Evolutionary conservation across 2,797 vertebrate species (phyloP).

Genomic region (Hephaestus fuliginosus): DNA sequence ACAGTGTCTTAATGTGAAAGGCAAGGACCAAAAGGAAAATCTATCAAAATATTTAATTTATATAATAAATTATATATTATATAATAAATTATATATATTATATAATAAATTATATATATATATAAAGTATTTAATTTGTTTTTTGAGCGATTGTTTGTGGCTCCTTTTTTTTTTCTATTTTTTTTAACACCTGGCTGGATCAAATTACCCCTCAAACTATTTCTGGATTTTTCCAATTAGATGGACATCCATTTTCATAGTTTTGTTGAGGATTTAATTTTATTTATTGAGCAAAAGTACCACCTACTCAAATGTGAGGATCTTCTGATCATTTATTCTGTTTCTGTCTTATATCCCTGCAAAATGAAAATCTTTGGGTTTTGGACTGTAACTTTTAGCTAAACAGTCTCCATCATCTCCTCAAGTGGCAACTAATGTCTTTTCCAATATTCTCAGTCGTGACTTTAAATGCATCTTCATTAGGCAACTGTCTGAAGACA

Average conservation of each 20-base stretch:
- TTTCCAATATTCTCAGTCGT: not conserved
- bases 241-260: no score
- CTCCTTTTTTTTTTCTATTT: no score
- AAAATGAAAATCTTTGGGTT: not conserved
- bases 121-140: not conserved
- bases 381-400: no score
- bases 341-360: not conserved
- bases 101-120: no score
- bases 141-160: no score
- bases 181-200: no score
- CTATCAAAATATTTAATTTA: not conserved
- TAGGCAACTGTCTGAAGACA: not conserved
- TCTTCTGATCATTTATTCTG: not conserved
- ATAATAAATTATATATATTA: no score
- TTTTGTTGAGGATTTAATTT: not conserved
- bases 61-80: no score
- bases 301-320: not conserved
- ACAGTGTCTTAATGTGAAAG: not conserved
- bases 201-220: not conserved
- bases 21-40: not conserved
- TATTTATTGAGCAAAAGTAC: not conserved
- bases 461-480: not conserved
- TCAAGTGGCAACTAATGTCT: not conserved
- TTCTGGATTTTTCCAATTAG: no score
- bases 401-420: no score